phyloP scores from a whole-genome alignment of 2,888 invertebrate genomes.

The Argyra leucocephala region DNA sequence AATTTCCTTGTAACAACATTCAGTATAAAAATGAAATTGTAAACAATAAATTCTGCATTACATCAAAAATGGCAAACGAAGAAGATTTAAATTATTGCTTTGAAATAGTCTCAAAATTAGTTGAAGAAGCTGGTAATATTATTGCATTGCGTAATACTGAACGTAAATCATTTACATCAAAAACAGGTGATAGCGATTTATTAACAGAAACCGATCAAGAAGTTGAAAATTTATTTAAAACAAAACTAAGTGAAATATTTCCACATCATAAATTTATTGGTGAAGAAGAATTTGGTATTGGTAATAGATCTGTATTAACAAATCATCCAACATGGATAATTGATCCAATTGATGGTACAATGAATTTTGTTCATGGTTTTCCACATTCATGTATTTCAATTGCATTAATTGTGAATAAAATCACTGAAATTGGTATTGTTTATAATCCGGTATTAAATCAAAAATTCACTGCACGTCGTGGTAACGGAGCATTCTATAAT shows the following conservation, averaged over 20 bases:
- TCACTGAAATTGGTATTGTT: constrained; percentile 69
- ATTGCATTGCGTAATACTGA: constrained; percentile 51
- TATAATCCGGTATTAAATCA: constrained; percentile 85
- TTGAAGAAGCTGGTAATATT: constrained; percentile 60
- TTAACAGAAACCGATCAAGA: constrained; percentile 92
- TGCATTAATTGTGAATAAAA: constrained; percentile 65
- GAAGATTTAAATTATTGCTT: constrained; percentile 52
- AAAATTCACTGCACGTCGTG: constrained; percentile 76
- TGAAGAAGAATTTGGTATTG: constrained; percentile 76
- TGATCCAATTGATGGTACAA: constrained; percentile 96
- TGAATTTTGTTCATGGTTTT: constrained; percentile 92
- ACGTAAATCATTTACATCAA: constrained; percentile 56
- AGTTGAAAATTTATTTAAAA: constrained; percentile 78
- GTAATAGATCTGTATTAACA: constrained; percentile 60
- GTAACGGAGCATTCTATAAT: constrained; percentile 83
- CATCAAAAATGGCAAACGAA: constrained; percentile 16
- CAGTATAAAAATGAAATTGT: no score
- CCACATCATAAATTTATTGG: constrained; percentile 84
- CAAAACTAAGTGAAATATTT: constrained; percentile 58
- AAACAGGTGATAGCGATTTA: constrained; percentile 79
- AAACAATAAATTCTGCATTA: no score
- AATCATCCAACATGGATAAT: constrained; percentile 94
- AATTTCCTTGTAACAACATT: no score
- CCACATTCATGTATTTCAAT: constrained; percentile 86
- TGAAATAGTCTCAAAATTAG: constrained; percentile 53